These are phyloP conservation scores for Ranitomeya variabilis DNA, from an alignment of 2,113 vertebrate genomes.

Conservation along the genomic window DNA sequence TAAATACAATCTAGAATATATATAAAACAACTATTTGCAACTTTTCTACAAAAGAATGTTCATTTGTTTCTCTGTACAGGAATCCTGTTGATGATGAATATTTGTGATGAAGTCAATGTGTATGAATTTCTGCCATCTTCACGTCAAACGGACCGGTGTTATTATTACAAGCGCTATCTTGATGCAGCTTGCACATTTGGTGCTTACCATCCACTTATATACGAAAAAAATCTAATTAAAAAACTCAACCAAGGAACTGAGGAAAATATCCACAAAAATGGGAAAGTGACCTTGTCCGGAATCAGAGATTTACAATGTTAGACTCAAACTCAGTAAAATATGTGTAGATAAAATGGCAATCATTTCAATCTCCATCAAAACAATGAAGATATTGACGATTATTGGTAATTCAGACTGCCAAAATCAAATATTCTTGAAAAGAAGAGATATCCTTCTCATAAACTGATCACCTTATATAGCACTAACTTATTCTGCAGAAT, in stretches of 20 bases:
- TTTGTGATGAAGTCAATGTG: slow-evolving; percentile 76
- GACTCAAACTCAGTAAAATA: not conserved
- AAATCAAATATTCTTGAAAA: not conserved
- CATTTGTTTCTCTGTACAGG: slow-evolving; percentile 62
- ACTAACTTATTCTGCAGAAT: not conserved
- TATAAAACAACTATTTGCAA: not conserved
- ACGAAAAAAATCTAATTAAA: slow-evolving; percentile 80
- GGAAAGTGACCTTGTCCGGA: slow-evolving; percentile 74
- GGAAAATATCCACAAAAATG: slow-evolving; percentile 68
- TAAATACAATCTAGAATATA: not conserved
- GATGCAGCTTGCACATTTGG: slow-evolving; percentile 78
- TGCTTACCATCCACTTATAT: slow-evolving; percentile 78
- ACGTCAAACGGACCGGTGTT: slow-evolving; percentile 74
- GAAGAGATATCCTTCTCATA: not conserved
- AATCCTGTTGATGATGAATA: slow-evolving; percentile 76
- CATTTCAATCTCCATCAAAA: not conserved
- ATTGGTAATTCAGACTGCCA: not conserved
- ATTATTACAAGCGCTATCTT: slow-evolving; percentile 73
- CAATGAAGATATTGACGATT: not conserved
- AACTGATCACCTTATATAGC: not conserved
- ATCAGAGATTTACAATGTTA: slow-evolving; percentile 68
- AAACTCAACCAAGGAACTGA: slow-evolving; percentile 73
- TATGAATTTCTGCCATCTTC: slow-evolving; percentile 81
- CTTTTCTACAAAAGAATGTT: not conserved
- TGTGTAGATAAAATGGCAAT: not conserved